Percentiles rank a stretch among this genome's conserved stretches.
phyloP scores from a whole-genome alignment of 2,113 vertebrate species.

The Leiothrix lutea region DNA sequence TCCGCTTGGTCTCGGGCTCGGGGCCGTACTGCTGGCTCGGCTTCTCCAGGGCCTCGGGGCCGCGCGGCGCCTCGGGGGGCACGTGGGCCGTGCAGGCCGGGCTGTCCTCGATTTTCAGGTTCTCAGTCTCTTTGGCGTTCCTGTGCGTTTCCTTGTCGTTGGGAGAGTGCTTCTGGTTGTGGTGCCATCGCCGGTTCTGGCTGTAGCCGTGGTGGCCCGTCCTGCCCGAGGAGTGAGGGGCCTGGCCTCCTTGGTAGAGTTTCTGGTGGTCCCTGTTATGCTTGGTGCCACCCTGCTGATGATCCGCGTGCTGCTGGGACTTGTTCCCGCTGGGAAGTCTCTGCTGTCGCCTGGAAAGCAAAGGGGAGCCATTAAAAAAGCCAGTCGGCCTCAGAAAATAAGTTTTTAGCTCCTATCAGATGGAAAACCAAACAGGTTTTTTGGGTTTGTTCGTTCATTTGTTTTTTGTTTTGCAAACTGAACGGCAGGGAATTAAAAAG shows the following conservation, averaged over 20 bases:
- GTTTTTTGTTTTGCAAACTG: background rate
- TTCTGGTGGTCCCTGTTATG: slow-evolving; percentile 85
- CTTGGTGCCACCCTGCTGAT: slow-evolving; percentile 76
- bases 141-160: slow-evolving; percentile 76
- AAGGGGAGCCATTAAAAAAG: background rate
- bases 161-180: slow-evolving; percentile 81
- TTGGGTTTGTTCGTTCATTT: background rate
- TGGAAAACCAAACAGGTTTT: background rate
- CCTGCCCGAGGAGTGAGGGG: slow-evolving; percentile 79
- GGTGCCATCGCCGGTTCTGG: slow-evolving; percentile 95
- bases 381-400: background rate
- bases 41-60: slow-evolving; percentile 63
- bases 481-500: background rate
- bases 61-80: slow-evolving; percentile 49
- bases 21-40: slow-evolving; percentile 37
- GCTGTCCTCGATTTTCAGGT: slow-evolving; percentile 75
- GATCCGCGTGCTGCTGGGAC: slow-evolving; percentile 71
- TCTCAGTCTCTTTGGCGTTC: slow-evolving; percentile 87
- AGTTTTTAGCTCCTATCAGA: background rate
- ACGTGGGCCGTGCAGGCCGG: slow-evolving; percentile 22
- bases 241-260: slow-evolving; percentile 83
- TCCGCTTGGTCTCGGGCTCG: slow-evolving; percentile 69
- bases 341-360: slow-evolving; percentile 86
- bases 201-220: slow-evolving; percentile 92
- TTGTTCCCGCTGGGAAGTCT: slow-evolving; percentile 83